phyloP scores from a whole-genome alignment of 1,140 invertebrate genomes.

The Temnothorax curvispinosus region DNA sequence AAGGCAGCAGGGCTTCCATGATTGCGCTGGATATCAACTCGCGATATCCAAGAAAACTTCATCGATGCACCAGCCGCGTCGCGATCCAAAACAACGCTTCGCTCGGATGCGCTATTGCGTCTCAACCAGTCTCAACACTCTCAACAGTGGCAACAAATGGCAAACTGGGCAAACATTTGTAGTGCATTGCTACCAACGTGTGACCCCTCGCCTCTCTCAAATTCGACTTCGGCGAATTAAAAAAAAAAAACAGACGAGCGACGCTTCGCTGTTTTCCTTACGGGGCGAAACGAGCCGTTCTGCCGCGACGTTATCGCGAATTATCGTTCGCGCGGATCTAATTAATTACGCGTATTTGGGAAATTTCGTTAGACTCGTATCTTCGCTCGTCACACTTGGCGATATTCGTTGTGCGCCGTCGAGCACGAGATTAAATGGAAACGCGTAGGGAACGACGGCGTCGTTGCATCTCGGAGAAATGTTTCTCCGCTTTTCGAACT shows the following conservation, averaged over 20 bases:
- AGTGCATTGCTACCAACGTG: constrained; percentile 44
- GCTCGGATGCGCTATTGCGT: not conserved
- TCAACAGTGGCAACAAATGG: constrained; percentile 30
- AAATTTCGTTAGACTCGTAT: not conserved
- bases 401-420: not conserved
- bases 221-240: not conserved
- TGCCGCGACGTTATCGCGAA: not conserved
- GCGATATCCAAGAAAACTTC: not conserved
- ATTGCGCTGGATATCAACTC: not conserved
- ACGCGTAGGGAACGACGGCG: not conserved
- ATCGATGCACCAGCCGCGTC: not conserved
- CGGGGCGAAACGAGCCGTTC: not conserved
- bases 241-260: not conserved
- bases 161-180: constrained; percentile 23
- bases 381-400: too few relatives aligned
- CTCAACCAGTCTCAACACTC: not conserved
- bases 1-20: constrained; percentile 83
- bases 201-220: not conserved
- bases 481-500: constrained; percentile 7
- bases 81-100: not conserved
- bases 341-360: not conserved
- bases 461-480: too few relatives aligned
- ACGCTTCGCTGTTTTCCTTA: not conserved
- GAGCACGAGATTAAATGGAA: not conserved
- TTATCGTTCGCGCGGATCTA: not conserved